phyloP scores from a whole-genome alignment of 1,140 invertebrate genomes.

The Pogonomyrmex barbatus region DNA sequence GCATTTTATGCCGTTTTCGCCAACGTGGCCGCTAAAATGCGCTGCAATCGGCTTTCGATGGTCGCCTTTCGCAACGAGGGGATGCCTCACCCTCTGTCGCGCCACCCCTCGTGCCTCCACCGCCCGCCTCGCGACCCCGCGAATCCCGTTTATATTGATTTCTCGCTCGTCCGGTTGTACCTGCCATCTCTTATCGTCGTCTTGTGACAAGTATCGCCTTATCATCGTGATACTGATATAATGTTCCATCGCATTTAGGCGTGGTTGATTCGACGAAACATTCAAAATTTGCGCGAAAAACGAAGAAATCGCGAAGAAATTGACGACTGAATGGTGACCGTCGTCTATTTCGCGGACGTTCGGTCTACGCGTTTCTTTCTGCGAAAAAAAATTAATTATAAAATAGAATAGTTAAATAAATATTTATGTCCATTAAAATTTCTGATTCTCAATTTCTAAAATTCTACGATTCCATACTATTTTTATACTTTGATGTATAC shows the following conservation, averaged over 20 bases:
- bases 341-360: not conserved
- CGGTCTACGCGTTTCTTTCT: not conserved
- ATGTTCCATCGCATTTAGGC: not conserved
- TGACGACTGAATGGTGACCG: no score
- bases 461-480: not conserved
- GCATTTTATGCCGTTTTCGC: conserved; percentile 71
- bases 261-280: not conserved
- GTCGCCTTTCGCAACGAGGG: conserved; percentile 67
- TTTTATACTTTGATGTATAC: not conserved
- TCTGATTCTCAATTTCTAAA: not conserved
- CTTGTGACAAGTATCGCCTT: conserved; percentile 42
- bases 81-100: conserved; percentile 77
- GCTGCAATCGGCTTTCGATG: conserved; percentile 55
- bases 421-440: not conserved
- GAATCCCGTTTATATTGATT: conserved; percentile 69
- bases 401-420: not conserved
- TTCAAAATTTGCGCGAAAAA: not conserved
- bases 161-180: conserved; percentile 62
- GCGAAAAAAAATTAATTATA: not conserved
- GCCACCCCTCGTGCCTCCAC: conserved; percentile 75
- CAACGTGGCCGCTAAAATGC: conserved; percentile 56
- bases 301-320: not conserved
- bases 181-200: conserved; percentile 79
- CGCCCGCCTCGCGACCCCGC: conserved; percentile 52
- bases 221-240: conserved; percentile 22